Evolutionary conservation across 1,140 invertebrate genomes (phyloP).

Genomic region (Pogonus chalceus): DNA sequence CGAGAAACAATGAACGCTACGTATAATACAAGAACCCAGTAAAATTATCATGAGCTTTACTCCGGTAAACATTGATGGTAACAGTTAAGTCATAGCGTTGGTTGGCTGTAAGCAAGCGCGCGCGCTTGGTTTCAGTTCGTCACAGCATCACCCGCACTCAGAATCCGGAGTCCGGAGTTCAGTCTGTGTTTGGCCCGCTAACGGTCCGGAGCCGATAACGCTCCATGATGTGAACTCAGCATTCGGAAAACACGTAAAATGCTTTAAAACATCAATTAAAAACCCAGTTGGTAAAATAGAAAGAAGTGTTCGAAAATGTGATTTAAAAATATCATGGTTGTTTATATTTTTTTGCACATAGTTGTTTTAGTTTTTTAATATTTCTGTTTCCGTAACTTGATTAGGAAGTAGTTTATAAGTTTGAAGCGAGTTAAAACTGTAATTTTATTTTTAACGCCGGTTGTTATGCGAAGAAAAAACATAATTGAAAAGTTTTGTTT

Average conservation of each 20-base stretch:
- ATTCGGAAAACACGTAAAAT: not conserved
- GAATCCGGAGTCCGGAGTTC: slow-evolving; percentile 2
- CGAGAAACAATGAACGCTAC: not conserved
- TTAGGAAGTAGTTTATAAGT: no score
- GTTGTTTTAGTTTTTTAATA: not conserved
- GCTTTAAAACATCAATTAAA: no score
- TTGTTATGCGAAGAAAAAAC: no score
- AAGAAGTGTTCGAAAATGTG: no score
- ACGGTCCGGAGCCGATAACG: not conserved
- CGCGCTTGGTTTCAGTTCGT: not conserved
- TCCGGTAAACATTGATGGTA: not conserved
- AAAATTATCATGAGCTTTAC: not conserved
- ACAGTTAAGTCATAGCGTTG: not conserved
- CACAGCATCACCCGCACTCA: slow-evolving; percentile 2
- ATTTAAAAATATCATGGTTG: not conserved
- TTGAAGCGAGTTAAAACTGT: no score
- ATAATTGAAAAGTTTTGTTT: not conserved
- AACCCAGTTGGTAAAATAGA: no score
- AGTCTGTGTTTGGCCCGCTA: not conserved
- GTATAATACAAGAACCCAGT: not conserved
- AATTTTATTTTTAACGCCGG: no score
- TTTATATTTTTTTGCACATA: not conserved
- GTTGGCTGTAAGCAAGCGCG: not conserved
- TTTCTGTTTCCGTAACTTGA: not conserved
- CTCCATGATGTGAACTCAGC: not conserved